Conservation (phyloP, 2,888 invertebrate species). For the Diplazon laetatorius region DNA sequence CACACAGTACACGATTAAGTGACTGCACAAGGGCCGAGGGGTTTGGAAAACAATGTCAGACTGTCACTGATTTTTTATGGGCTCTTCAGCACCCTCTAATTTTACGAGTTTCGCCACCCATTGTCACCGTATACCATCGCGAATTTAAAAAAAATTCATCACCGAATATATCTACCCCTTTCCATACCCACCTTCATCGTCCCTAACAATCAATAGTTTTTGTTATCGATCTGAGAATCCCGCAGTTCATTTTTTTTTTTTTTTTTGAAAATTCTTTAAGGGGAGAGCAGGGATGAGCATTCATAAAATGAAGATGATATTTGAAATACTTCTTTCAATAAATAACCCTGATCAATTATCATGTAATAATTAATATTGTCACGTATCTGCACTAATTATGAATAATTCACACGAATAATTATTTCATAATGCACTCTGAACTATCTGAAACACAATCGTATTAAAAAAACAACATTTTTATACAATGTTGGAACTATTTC, state of each 20-base stretch:
- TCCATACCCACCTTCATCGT: neutral
- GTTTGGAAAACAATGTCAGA: constrained; percentile 47
- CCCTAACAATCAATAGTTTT: neutral
- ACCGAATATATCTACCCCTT: neutral
- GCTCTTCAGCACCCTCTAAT: constrained; percentile 1
- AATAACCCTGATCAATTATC: no score
- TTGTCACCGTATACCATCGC: neutral
- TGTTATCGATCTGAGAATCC: constrained; percentile 1
- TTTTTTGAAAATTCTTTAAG: no score
- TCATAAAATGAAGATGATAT: no score
- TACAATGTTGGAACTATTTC: no score
- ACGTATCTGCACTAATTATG: no score
- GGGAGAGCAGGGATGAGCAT: no score
- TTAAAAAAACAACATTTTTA: no score
- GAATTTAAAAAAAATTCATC: constrained; percentile 5
- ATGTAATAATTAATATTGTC: no score
- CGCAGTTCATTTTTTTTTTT: constrained; percentile 7
- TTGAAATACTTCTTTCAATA: no score
- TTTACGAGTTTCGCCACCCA: neutral
- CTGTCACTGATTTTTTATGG: constrained; percentile 32
- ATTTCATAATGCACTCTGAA: no score
- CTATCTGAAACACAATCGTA: no score
- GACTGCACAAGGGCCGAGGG: constrained; percentile 8
- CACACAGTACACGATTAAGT: constrained; percentile 7
- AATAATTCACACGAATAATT: no score